Conservation (phyloP, 2,797 vertebrate genomes). For the Brachyrhaphis roseni region DNA sequence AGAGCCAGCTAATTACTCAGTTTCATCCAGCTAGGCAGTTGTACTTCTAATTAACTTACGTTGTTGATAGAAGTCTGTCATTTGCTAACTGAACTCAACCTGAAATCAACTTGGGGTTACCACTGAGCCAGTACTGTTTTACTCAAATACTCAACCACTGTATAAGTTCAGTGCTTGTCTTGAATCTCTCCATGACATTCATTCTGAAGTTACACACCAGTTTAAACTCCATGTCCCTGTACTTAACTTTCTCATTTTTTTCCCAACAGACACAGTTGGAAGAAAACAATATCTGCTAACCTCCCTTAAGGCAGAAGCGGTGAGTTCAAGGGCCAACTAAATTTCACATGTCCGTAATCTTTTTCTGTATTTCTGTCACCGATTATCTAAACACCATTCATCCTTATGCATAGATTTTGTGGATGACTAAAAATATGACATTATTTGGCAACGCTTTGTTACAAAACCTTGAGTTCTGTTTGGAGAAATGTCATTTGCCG, state of each 20-base stretch:
- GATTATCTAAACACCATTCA: slow-evolving; percentile 15
- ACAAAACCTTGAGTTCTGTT: not conserved
- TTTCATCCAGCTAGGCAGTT: slow-evolving; percentile 16
- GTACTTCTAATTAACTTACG: slow-evolving; percentile 9
- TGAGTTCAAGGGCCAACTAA: slow-evolving; percentile 61
- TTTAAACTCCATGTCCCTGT: slow-evolving; percentile 1
- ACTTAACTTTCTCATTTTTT: slow-evolving; percentile 30
- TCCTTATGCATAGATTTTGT: not conserved
- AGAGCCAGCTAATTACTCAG: slow-evolving; percentile 6
- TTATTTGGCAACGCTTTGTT: not conserved
- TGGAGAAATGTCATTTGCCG: not conserved
- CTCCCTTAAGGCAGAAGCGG: slow-evolving; percentile 39
- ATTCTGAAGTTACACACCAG: not conserved
- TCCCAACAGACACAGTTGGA: slow-evolving; percentile 59
- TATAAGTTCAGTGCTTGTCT: not conserved
- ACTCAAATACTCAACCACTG: not conserved
- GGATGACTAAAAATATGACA: not conserved
- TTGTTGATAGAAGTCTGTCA: not conserved
- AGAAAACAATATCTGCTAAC: slow-evolving; percentile 32
- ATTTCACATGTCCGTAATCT: slow-evolving; percentile 1
- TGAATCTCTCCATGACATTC: not conserved
- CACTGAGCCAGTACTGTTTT: not conserved
- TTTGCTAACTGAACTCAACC: slow-evolving; percentile 14
- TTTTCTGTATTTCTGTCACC: slow-evolving; percentile 8
- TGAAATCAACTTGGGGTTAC: not conserved